These are phyloP conservation scores for Hormiphora californensis DNA, from an alignment of 37 sponge, comb jelly and placozoan species.

Conservation along the genomic window DNA sequence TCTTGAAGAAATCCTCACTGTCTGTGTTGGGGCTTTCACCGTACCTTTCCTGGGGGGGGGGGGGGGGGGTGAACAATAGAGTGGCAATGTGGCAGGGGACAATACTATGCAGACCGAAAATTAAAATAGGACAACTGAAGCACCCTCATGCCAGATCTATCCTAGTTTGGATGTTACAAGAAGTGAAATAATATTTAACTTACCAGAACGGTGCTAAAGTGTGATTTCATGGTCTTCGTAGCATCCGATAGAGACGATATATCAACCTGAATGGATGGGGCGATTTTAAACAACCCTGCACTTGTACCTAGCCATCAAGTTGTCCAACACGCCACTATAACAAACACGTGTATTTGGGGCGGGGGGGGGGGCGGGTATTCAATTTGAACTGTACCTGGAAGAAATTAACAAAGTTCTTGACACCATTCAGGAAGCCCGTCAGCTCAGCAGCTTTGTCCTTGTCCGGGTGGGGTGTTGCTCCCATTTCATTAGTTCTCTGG, in stretches of 20 bases:
- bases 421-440: background rate
- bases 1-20: constrained; percentile 52
- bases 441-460: background rate
- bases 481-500: constrained; percentile 6
- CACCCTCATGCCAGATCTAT: too few species aligned
- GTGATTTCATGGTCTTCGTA: background rate
- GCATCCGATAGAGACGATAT: background rate
- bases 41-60: too few species aligned
- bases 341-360: too few species aligned
- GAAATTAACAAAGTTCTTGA: constrained; percentile 42
- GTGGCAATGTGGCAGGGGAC: too few species aligned
- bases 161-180: too few species aligned
- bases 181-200: too few species aligned
- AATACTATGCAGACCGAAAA: too few species aligned
- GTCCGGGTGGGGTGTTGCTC: background rate
- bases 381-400: constrained; percentile 5
- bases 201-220: constrained; percentile 25
- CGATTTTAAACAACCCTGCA: background rate
- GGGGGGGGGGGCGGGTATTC: background rate
- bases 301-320: background rate
- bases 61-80: too few species aligned
- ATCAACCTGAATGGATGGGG: background rate
- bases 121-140: too few species aligned
- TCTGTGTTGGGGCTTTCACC: constrained; percentile 50
- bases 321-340: too few species aligned